phyloP scores from a whole-genome alignment of 2,888 invertebrate species.

The Caenorhabditis panamensis region DNA sequence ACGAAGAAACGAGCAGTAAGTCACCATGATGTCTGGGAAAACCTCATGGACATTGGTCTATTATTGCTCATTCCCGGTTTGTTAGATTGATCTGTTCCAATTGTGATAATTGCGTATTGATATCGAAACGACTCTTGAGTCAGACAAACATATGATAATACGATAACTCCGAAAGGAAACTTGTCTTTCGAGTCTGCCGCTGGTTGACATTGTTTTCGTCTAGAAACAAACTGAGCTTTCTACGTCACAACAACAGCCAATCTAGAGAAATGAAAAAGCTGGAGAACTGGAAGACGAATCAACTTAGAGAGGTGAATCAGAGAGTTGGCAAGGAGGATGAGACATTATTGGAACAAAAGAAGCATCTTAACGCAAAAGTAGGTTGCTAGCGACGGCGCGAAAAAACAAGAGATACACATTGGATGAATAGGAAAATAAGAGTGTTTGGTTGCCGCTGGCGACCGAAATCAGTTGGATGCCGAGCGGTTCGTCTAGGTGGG shows the following conservation, averaged over 20 bases:
- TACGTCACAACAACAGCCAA: conserved; percentile 20
- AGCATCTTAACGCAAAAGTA: no score
- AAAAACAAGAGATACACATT: conserved; percentile 12
- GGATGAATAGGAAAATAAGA: conserved; percentile 17
- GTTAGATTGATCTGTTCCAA: not conserved
- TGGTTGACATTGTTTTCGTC: conserved; percentile 16
- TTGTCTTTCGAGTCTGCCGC: not conserved
- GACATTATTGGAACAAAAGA: no score
- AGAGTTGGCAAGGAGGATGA: not conserved
- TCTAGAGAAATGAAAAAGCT: not conserved
- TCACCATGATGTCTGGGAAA: not conserved
- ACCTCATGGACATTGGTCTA: not conserved
- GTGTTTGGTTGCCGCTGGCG: conserved; percentile 40
- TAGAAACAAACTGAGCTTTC: conserved; percentile 16
- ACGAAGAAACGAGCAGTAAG: not conserved
- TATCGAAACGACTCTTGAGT: not conserved
- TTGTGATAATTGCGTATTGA: not conserved
- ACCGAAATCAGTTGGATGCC: conserved; percentile 27
- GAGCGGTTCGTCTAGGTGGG: conserved; percentile 21
- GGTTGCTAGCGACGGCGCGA: not conserved
- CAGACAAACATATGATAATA: no score
- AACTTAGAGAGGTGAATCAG: not conserved
- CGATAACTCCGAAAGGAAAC: no score
- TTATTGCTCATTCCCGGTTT: not conserved
- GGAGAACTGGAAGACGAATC: not conserved